These are phyloP conservation scores for Orthonevra nobilis DNA, from an alignment of 2,888 invertebrate species.

Conservation along the genomic window DNA sequence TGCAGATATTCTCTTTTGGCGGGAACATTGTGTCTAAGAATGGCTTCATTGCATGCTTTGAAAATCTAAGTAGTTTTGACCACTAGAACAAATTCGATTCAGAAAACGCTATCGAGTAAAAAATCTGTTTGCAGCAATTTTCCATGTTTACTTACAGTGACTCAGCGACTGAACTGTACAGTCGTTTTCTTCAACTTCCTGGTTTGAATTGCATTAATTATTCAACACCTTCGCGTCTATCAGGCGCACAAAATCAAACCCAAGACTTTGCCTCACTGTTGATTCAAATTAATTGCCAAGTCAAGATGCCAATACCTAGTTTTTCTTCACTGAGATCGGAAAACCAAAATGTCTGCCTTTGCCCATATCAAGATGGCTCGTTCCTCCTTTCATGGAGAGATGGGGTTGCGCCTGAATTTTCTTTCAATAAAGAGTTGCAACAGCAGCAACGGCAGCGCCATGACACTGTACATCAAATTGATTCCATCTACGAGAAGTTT, in stretches of 20 bases:
- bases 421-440: constrained; percentile 5
- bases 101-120: too few species aligned
- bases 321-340: constrained; percentile 17
- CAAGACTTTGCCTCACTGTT: constrained; percentile 46
- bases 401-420: constrained; percentile 43
- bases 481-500: constrained; percentile 70
- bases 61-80: too few species aligned
- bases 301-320: background rate
- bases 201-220: constrained; percentile 64
- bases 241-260: constrained; percentile 41
- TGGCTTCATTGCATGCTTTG: too few species aligned
- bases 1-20: too few species aligned
- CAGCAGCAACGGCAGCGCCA: constrained; percentile 54
- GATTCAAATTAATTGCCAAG: constrained; percentile 61
- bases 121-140: too few species aligned
- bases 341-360: constrained; percentile 48
- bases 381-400: constrained; percentile 55
- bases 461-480: constrained; percentile 71
- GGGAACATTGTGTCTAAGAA: too few species aligned
- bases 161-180: too few species aligned
- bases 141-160: too few species aligned
- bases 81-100: too few species aligned
- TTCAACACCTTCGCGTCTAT: constrained; percentile 66
- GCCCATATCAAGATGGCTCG: constrained; percentile 65
- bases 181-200: constrained; percentile 62